Evolutionary conservation across 2,113 vertebrate species (phyloP), one percentile per base, ranked within the genome.

Genomic region (Tursiops truncatus): DNA sequence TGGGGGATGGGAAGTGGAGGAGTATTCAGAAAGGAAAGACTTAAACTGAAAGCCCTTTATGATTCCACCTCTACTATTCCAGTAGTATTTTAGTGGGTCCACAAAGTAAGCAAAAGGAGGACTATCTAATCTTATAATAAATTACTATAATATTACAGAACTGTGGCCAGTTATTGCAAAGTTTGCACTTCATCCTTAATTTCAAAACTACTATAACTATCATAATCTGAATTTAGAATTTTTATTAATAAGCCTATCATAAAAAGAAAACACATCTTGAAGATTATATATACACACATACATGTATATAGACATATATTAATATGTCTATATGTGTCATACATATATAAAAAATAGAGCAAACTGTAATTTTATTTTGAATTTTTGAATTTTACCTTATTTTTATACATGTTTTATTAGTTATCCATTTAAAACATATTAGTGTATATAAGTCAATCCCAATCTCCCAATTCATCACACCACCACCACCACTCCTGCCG

Each of bases 51-150:
- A 28, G 33, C 6, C 41, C 10, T 88, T n/a, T 68, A 20, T 26
- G 5, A 26, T 38, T 31, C 67, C 63, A n/a, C 8, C 89, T 2
- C 26, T 92, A 36, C 5, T 15, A 79, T n/a, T 71, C 38, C 25
- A 95, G 26, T 3, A 96, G 18, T 81, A 63, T 5, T 94, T 67
- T 70, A 88, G 62, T 65, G 53, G 26, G 77, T 87, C 15, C 56
- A 11, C 41, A 91, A 50, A 21, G 36, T 92, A 91, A 96, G 4
- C 70, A 94, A 73, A 96, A 80, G 41, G 23, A 58, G 28, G 56
- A 70, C 5, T 68, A 60, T 77, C 10, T 87, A 76, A 74, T 11
- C 60, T 77, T 94, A 58, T 15, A 80, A 94, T 0, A 38, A 0
- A 26, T 65, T 65, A 44, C 3, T 15, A 70, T 96, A 73, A 70